Evolutionary conservation across 2,113 vertebrate genomes (phyloP).

Genomic region (Psilopsiagon aurifrons): DNA sequence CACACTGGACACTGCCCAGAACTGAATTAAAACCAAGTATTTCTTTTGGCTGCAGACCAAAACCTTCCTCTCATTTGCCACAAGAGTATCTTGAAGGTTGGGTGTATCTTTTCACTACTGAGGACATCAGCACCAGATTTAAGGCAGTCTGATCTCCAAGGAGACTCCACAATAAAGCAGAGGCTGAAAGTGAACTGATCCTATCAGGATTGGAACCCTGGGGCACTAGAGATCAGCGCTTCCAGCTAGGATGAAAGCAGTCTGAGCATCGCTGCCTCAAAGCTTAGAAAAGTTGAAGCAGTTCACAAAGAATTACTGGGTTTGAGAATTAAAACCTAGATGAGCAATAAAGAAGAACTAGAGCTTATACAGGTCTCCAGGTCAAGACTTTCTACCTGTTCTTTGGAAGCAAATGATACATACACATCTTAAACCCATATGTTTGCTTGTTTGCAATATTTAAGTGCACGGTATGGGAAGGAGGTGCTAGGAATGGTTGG

Average conservation of each 20-base stretch:
- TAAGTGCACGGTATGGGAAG: not conserved
- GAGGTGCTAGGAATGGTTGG: not conserved
- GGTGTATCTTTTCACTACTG: not conserved
- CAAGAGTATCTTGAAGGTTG: not conserved
- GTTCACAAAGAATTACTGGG: not conserved
- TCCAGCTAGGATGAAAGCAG: not conserved
- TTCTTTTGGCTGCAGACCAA: not conserved
- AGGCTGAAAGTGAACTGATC: not conserved
- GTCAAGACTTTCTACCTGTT: not conserved
- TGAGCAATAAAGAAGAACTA: not conserved
- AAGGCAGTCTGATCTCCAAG: not conserved
- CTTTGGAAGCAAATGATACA: not conserved
- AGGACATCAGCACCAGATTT: not conserved
- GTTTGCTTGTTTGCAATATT: not conserved
- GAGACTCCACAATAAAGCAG: not conserved
- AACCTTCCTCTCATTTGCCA: not conserved
- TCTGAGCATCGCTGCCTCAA: not conserved
- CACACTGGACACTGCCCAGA: not conserved
- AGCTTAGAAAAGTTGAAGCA: not conserved
- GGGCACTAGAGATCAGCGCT: not conserved
- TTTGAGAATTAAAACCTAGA: not conserved
- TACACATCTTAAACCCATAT: not conserved
- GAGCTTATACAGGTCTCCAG: not conserved
- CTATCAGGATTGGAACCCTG: not conserved
- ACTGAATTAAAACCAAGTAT: not conserved